Evolutionary conservation across 2,113 vertebrate species (phyloP), one percentile per base, ranked within the genome.

Genomic region (Sitta europaea): DNA sequence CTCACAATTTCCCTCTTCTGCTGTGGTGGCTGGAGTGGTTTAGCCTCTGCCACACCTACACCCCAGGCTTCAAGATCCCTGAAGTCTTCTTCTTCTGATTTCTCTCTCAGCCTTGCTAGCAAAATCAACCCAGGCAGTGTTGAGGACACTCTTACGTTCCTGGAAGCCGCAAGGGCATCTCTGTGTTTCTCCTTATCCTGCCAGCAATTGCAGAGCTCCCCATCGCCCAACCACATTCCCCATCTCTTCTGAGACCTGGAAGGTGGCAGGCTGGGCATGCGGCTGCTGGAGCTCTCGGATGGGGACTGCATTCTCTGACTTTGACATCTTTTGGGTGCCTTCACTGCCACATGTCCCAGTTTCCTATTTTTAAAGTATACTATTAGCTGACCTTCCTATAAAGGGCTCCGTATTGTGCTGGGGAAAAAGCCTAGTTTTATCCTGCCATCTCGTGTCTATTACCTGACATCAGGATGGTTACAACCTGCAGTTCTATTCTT

Each of bases 221-320:
- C 2, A 5, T 31, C 0, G 0, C 31, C 21, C 36, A n/a, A 4
- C 43, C 3, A 2, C 2, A 10, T 27, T 31, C 25, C 43, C 7
- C 5, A 1, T 35, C 21, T 74, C 51, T 77, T 40, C 65, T 38
- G 36, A 14, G 35, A 77, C 22, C 24, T 28, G 45, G 31, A 70
- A 73, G 14, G 53, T 67, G 14, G 20, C 22, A 10, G 21, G 12
- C 9, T 50, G 18, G 31, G 10, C 22, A 8, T 33, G 29, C 0
- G 0, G 25, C 35, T 90, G 14, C n/a, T 66, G 65, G 31, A 85
- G 33, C 20, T 66, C 51, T 71, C 3, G 4, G 33, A n/a, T 27
- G 10, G 33, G 21, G 25, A 17, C 45, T 50, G 42, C 2, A 4
- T 77, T 74, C 47, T 74, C 70, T 57, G 25, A 20, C n/a, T 86